Conservation (phyloP, 1,140 invertebrate species). For the Aphaenogaster rudis region DNA sequence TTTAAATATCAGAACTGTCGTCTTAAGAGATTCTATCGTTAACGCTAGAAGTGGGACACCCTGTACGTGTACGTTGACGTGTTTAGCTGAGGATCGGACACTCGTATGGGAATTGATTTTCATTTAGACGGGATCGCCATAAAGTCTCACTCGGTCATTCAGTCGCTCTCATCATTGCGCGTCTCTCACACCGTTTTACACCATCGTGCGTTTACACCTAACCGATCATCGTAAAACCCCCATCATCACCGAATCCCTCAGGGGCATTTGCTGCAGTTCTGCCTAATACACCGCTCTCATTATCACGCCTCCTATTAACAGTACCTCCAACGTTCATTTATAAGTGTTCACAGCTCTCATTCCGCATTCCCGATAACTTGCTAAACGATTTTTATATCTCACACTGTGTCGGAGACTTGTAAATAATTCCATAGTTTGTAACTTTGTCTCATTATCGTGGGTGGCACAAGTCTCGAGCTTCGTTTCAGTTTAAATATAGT, state of each 20-base stretch:
- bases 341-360: slow-evolving; percentile 55
- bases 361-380: slow-evolving; percentile 7
- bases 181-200: slow-evolving; percentile 43
- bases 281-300: slow-evolving; percentile 82
- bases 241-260: slow-evolving; percentile 54
- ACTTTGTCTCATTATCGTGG: slow-evolving; percentile 54
- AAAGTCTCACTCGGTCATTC: slow-evolving; percentile 33
- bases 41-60: slow-evolving; percentile 16
- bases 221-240: slow-evolving; percentile 46
- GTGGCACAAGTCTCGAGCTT: slow-evolving; percentile 56
- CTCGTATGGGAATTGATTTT: slow-evolving; percentile 53
- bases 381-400: slow-evolving; percentile 37
- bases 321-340: slow-evolving; percentile 58
- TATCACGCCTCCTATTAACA: slow-evolving; percentile 72
- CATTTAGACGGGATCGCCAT: slow-evolving; percentile 28
- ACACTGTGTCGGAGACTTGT: slow-evolving; percentile 47
- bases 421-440: slow-evolving; percentile 58
- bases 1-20: background rate
- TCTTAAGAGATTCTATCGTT: background rate
- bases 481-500: slow-evolving; percentile 28
- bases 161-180: slow-evolving; percentile 51
- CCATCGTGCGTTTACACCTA: slow-evolving; percentile 52
- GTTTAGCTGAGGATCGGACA: slow-evolving; percentile 31
- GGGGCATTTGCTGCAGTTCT: slow-evolving; percentile 74
- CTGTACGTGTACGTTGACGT: slow-evolving; percentile 36